These are phyloP conservation scores for Drosophila basisetae DNA, from an alignment of 2,888 invertebrate genomes.

Conservation along the genomic window DNA sequence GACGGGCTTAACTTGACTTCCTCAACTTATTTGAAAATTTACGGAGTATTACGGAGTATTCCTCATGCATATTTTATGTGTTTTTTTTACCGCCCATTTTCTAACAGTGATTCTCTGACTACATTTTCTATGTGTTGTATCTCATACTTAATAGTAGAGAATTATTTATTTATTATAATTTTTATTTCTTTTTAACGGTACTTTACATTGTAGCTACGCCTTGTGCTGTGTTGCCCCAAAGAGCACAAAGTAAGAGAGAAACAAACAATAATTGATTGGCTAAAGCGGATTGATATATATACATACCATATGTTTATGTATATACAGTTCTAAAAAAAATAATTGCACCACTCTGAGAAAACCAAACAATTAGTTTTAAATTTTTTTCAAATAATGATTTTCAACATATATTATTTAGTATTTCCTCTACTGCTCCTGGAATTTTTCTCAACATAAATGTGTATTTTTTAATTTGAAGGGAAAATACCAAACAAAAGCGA, in stretches of 20 bases:
- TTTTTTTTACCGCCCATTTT: constrained; percentile 19
- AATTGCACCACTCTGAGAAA: not conserved
- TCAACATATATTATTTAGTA: not conserved
- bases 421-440: not conserved
- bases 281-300: constrained; percentile 45
- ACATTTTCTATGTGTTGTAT: constrained; percentile 41
- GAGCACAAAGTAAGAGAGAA: constrained; percentile 49
- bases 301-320: constrained; percentile 1
- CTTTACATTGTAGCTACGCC: constrained; percentile 84
- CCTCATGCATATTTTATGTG: constrained; percentile 60
- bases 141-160: constrained; percentile 40
- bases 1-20: constrained; percentile 48
- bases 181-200: constrained; percentile 69
- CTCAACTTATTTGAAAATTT: constrained; percentile 50
- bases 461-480: too few relatives aligned
- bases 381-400: not conserved
- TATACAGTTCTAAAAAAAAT: not conserved
- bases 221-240: constrained; percentile 54
- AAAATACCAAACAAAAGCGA: too few relatives aligned
- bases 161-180: constrained; percentile 48
- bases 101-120: constrained; percentile 54
- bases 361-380: not conserved
- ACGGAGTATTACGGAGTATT: constrained; percentile 27
- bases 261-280: constrained; percentile 41
- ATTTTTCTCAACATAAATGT: too few relatives aligned